Evolutionary conservation across 2,113 vertebrate genomes (phyloP).

Genomic region (Carassius gibelio): DNA sequence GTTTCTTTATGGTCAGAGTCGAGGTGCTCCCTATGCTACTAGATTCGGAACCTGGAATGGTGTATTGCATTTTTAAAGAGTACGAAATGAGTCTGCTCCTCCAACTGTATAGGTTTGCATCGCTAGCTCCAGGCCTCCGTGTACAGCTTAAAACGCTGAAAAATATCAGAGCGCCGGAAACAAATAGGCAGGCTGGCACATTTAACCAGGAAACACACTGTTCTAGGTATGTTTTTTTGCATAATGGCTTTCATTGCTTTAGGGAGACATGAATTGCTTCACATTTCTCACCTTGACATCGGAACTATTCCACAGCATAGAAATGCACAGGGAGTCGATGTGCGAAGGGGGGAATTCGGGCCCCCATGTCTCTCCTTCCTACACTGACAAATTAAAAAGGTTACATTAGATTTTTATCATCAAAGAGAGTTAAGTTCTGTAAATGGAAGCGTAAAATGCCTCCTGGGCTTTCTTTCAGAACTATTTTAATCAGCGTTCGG

Average conservation of each 20-base stretch:
- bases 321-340: slow-evolving; percentile 7
- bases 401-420: slow-evolving; percentile 62
- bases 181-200: slow-evolving; percentile 20
- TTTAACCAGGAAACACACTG: slow-evolving; percentile 31
- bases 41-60: slow-evolving; percentile 48
- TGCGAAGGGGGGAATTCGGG: neutral
- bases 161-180: slow-evolving; percentile 24
- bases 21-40: slow-evolving; percentile 18
- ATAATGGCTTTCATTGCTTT: slow-evolving; percentile 58
- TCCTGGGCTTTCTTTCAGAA: slow-evolving; percentile 45
- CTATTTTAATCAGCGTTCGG: slow-evolving; percentile 53
- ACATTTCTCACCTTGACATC: slow-evolving; percentile 49
- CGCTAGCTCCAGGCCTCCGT: slow-evolving; percentile 35
- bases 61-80: slow-evolving; percentile 58
- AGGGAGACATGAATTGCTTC: slow-evolving; percentile 45
- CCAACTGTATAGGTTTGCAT: slow-evolving; percentile 43
- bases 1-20: slow-evolving; percentile 23
- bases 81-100: slow-evolving; percentile 55
- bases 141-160: slow-evolving; percentile 21
- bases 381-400: slow-evolving; percentile 52
- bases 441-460: slow-evolving; percentile 59
- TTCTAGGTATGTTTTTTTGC: slow-evolving; percentile 46
- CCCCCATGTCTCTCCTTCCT: slow-evolving; percentile 34
- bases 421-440: slow-evolving; percentile 62
- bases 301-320: neutral